Evolutionary conservation across 1,140 invertebrate genomes (phyloP).

Genomic region (Drosophila busckii): DNA sequence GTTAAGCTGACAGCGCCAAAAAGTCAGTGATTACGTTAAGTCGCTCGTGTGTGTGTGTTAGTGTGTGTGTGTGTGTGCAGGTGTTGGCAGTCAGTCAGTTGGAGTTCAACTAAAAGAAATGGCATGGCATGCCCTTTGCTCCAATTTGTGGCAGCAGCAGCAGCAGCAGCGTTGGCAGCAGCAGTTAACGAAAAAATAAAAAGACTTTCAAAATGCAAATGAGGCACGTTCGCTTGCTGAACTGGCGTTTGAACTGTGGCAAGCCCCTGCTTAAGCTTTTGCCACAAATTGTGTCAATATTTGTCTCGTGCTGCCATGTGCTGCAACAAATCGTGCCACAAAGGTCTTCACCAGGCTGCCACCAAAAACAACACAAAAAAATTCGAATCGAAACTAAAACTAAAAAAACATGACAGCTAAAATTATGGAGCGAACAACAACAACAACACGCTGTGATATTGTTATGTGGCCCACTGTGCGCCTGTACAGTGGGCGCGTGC

Average conservation of each 20-base stretch:
- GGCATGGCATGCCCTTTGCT: constrained; percentile 62
- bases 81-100: constrained; percentile 29
- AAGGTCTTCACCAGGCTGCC: constrained; percentile 64
- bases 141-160: constrained; percentile 42
- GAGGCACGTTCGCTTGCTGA: constrained; percentile 59
- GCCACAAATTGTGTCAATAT: constrained; percentile 77
- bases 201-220: constrained; percentile 74
- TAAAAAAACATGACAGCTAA: constrained; percentile 61
- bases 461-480: constrained; percentile 35
- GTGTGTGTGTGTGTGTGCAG: constrained; percentile 24
- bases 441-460: constrained; percentile 11
- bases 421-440: constrained; percentile 59
- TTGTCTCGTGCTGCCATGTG: constrained; percentile 73
- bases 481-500: constrained; percentile 38
- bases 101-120: constrained; percentile 33
- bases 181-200: constrained; percentile 1
- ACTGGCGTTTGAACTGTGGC: constrained; percentile 62
- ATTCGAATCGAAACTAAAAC: not conserved
- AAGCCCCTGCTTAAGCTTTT: constrained; percentile 51
- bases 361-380: constrained; percentile 28
- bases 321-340: constrained; percentile 75
- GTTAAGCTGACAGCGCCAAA: constrained; percentile 21
- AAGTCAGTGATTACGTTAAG: constrained; percentile 17
- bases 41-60: not conserved
- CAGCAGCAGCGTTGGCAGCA: too few species aligned